These are phyloP conservation scores for Orgyia antiqua DNA, from an alignment of 2,888 invertebrate species.

Conservation along the genomic window DNA sequence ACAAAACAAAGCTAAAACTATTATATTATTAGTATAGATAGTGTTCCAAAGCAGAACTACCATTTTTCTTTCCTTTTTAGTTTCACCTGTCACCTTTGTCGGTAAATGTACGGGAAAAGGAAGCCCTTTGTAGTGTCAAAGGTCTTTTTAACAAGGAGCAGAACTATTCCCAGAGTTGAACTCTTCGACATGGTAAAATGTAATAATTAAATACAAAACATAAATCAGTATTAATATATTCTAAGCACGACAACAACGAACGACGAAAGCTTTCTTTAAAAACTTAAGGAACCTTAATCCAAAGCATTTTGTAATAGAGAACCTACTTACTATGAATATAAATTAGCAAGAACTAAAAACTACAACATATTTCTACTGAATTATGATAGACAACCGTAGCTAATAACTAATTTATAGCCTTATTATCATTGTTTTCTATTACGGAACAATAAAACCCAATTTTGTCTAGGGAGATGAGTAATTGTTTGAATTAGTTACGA, in stretches of 20 bases:
- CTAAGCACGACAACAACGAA: slow-evolving; percentile 47
- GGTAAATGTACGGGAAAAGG: slow-evolving; percentile 17
- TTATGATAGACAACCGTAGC: slow-evolving; percentile 53
- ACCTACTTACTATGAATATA: slow-evolving; percentile 58
- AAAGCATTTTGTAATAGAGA: slow-evolving; percentile 47
- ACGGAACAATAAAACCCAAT: slow-evolving; percentile 47
- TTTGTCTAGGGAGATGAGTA: slow-evolving; percentile 39
- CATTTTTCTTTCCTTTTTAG: too few species aligned
- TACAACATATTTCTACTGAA: slow-evolving; percentile 31
- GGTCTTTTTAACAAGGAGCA: slow-evolving; percentile 27
- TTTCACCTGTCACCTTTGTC: too few species aligned
- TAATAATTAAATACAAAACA: slow-evolving; percentile 47
- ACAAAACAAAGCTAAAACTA: too few species aligned
- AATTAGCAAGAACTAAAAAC: slow-evolving; percentile 52
- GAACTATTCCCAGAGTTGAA: too few species aligned
- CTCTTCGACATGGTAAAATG: slow-evolving; percentile 23
- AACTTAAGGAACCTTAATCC: slow-evolving; percentile 35
- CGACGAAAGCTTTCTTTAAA: slow-evolving; percentile 38
- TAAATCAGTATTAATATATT: slow-evolving; percentile 65
- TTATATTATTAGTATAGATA: too few species aligned
- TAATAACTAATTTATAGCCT: slow-evolving; percentile 54
- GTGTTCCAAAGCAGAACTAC: too few species aligned
- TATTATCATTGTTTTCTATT: slow-evolving; percentile 61
- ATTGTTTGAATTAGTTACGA: slow-evolving; percentile 44
- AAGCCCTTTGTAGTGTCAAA: slow-evolving; percentile 27